Conservation (phyloP, 2,888 invertebrate genomes). For the Mythimna impura region DNA sequence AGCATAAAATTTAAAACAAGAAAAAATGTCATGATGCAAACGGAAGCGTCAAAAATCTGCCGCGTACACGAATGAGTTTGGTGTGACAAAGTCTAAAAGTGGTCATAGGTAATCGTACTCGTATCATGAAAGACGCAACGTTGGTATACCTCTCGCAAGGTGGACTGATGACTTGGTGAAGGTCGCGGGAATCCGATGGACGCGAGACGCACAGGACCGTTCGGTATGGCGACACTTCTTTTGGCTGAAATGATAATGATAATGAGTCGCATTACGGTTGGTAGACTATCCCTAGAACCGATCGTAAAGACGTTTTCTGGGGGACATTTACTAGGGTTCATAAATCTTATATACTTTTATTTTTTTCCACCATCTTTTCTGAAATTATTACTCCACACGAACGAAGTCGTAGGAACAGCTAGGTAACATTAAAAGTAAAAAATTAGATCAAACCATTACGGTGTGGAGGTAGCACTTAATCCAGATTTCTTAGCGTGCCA, state of each 20-base stretch:
- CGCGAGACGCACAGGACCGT: too few relatives aligned
- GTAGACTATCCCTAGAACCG: too few relatives aligned
- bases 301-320: too few relatives aligned
- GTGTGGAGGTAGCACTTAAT: constrained; percentile 17
- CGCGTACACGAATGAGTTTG: not conserved
- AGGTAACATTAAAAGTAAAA: constrained; percentile 18
- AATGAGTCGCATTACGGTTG: too few relatives aligned
- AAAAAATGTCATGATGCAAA: not conserved
- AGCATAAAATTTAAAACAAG: too few relatives aligned
- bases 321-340: not conserved
- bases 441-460: constrained; percentile 20
- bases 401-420: not conserved
- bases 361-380: too few relatives aligned
- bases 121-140: not conserved
- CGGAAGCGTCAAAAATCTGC: not conserved
- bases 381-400: not conserved
- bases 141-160: too few relatives aligned
- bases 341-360: not conserved
- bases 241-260: too few relatives aligned
- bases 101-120: not conserved
- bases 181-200: too few relatives aligned
- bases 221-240: too few relatives aligned
- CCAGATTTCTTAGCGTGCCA: constrained; percentile 24
- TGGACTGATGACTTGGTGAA: too few relatives aligned
- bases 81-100: not conserved